Conservation (phyloP, 2,888 invertebrate species). For the Eristalis intricaria region DNA sequence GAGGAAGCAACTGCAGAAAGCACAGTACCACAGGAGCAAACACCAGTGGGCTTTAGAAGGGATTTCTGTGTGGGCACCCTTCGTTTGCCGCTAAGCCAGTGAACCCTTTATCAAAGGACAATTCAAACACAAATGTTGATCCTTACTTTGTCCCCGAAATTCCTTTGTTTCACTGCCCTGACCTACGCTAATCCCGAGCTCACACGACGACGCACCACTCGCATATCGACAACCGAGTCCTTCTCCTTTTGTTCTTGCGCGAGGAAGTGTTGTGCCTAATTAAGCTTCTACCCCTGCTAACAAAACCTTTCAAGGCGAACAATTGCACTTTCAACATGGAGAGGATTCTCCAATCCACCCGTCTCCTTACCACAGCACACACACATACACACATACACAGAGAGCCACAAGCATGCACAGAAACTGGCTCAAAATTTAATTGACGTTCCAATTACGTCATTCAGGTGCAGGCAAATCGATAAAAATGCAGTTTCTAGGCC, state of each 20-base stretch:
- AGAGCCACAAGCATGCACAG: neutral
- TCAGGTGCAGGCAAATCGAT: slow-evolving; percentile 57
- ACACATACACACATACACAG: neutral
- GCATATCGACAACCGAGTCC: neutral
- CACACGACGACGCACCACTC: neutral
- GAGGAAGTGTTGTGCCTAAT: neutral
- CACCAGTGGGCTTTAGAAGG: neutral
- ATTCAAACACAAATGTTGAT: neutral
- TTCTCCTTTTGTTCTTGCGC: neutral
- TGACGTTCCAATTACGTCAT: slow-evolving; percentile 57
- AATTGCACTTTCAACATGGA: neutral
- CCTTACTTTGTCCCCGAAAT: neutral
- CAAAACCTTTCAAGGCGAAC: neutral
- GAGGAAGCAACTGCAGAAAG: neutral
- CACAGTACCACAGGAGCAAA: neutral
- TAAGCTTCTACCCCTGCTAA: neutral
- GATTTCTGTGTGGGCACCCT: neutral
- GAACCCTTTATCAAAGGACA: neutral
- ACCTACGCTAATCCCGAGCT: neutral
- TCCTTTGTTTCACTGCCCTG: slow-evolving; percentile 6
- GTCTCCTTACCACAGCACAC: neutral
- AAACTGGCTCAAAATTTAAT: slow-evolving; percentile 35
- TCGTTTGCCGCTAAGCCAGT: neutral
- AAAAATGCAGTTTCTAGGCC: slow-evolving; percentile 57
- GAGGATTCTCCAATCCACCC: neutral